Evolutionary conservation across 2,113 vertebrate genomes (phyloP), one percentile per base, ranked within the genome.

Genomic region (Hippocampus guttulatus): DNA sequence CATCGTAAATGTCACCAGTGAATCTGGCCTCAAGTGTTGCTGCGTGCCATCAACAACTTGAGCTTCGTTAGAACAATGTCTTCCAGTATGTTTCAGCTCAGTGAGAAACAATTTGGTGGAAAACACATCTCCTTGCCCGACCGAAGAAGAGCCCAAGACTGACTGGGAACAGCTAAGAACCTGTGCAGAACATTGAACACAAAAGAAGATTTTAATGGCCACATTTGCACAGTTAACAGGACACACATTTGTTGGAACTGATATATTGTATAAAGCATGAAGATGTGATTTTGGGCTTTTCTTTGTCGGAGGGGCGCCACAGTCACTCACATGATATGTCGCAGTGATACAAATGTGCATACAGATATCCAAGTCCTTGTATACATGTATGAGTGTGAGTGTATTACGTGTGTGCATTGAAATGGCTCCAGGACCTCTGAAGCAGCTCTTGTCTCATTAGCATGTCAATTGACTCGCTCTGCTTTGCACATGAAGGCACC

Each of bases 401-500:
- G 54, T 63, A 55, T 11, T 55, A 55, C 52, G 63, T 61, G 75
- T 69, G 72, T 71, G 80, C 40, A 43, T 74, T 70, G 47, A 75
- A 73, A 84, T 88, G 86, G 85, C 86, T 91, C 68, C 78, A 84
- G 87, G 85, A 86, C 84, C 90, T 91, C 87, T 88, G 89, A 84
- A 87, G 86, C 88, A 85, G 91, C 90, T 90, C 86, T 90, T 89
- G 90, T 92, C 92, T 94, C 93, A 94, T 95, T 95, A 94, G 91
- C 92, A 94, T 94, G 92, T 93, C 93, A 92, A 90, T 93, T 91
- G 93, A 90, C 90, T 92, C 90, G 90, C 93, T 93, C 93, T 95
- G 92, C 90, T 95, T 95, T 94, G 91, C 92, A 93, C 93, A 90
- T 92, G 88, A 94, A 94, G 94, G 91, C 83, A 70, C 70, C n/a